A percentile compares a stretch with the other conserved stretches of the same genome.
These are phyloP conservation scores for Condylura cristata DNA, from an alignment of 2,113 vertebrate species.

Conservation along the genomic window DNA sequence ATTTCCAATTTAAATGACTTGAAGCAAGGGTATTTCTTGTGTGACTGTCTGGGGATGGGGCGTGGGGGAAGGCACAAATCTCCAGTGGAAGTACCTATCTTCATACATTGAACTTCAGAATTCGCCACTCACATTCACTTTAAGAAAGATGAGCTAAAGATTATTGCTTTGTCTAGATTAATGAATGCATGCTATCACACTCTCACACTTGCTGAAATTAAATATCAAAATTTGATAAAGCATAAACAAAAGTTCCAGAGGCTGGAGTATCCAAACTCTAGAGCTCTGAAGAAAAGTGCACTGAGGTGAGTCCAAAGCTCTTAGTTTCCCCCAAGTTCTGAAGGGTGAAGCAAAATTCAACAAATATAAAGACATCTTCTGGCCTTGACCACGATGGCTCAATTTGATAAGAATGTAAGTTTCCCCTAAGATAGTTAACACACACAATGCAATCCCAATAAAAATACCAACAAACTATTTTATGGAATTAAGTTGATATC, in stretches of 20 bases:
- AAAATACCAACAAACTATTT: conserved; percentile 33
- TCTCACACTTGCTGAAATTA: not conserved
- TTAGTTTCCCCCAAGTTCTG: not conserved
- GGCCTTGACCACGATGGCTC: not conserved
- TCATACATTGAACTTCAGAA: not conserved
- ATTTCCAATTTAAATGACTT: not conserved
- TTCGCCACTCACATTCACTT: not conserved
- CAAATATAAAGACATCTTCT: not conserved
- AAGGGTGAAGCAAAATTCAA: conserved; percentile 4
- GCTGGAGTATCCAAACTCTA: not conserved
- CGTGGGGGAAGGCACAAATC: not conserved
- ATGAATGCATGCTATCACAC: not conserved
- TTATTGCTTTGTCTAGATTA: not conserved
- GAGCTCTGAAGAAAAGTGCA: not conserved
- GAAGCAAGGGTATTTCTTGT: not conserved
- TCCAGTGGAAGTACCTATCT: not conserved
- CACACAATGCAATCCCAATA: not conserved
- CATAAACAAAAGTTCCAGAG: not conserved
- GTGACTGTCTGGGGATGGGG: not conserved
- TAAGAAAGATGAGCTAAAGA: not conserved
- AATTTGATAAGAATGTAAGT: not conserved
- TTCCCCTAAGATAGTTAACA: conserved; percentile 15
- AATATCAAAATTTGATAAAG: not conserved
- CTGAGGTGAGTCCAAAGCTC: not conserved
- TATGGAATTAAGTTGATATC: conserved; percentile 19